Evolutionary conservation across 2,113 vertebrate species (phyloP).

Genomic region (Colossoma macropomum): DNA sequence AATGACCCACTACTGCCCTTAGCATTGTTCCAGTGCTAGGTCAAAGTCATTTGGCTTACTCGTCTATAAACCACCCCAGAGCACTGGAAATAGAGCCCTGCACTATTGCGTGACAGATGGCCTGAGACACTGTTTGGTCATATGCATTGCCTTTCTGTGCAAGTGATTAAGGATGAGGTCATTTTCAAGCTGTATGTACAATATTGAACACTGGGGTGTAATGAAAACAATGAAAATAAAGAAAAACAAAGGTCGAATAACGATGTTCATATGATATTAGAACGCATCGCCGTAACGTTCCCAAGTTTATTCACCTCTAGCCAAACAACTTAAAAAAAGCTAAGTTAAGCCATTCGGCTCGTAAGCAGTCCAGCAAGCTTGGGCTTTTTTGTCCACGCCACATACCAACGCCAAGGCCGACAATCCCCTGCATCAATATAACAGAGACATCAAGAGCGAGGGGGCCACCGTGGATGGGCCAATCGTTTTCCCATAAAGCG

Average conservation of each 20-base stretch:
- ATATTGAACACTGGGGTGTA: neutral
- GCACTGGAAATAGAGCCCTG: slow-evolving; percentile 7
- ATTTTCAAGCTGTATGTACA: neutral
- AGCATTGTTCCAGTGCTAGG: slow-evolving; percentile 33
- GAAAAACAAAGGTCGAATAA: neutral
- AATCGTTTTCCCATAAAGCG: slow-evolving; percentile 38
- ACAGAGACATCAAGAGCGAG: slow-evolving; percentile 13
- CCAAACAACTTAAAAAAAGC: neutral
- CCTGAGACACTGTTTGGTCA: too few species aligned
- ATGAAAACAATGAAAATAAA: neutral
- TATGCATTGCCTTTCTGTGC: neutral
- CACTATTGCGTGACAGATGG: neutral
- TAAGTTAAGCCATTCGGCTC: neutral
- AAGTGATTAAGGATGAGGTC: neutral
- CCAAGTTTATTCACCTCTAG: slow-evolving; percentile 33
- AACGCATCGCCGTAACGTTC: slow-evolving; percentile 1
- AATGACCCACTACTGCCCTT: slow-evolving; percentile 47
- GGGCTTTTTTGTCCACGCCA: neutral
- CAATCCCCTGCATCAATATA: slow-evolving; percentile 43
- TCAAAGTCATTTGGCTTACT: slow-evolving; percentile 49
- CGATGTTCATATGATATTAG: too few species aligned
- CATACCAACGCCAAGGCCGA: slow-evolving; percentile 32
- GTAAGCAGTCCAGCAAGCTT: neutral
- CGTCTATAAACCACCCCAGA: slow-evolving; percentile 17
- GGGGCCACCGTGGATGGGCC: slow-evolving; percentile 9